Evolutionary conservation across 1,140 invertebrate genomes (phyloP), one percentile per base, ranked within the genome.

Genomic region (Reticulitermes speratus): DNA sequence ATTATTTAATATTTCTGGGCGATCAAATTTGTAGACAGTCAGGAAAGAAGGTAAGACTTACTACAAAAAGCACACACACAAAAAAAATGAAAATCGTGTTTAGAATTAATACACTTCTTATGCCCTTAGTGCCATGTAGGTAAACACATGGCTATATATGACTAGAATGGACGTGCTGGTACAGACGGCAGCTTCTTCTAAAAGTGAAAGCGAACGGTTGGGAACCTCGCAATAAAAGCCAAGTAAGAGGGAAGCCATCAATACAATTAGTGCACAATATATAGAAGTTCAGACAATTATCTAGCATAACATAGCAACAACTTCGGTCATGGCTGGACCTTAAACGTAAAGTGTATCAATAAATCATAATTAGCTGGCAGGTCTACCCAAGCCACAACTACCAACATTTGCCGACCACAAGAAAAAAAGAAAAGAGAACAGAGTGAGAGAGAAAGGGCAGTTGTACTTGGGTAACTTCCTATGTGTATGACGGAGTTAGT

Each of bases 351-450:
- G 65, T 75, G 65, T 75, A 75, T 75, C 65, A 16, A 75, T 75
- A 75, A 75, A 75, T 75, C 65, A 75, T 75, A 75, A 75, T 75
- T 75, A 75, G 65, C 25, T 75, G 65, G 65, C 65, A 75, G 65
- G 25, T 30, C 65, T 75, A 8, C 7, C 65, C 65, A 75, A n/a
- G 65, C 65, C n/a, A 75, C 25, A 55, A 75, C 65, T 30, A 75
- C 65, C n/a, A 55, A 55, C 52, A 55, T 55, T 55, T 55, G n/a
- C 65, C 65, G 65, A 75, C 65, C 65, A 75, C 65, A 75, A 30
- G n/a, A 30, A 75, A 30, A 30, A 30, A 75, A 75, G 25, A n/a
- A 30, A 75, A 16, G n/a, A 75, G n/a, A n/a, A 19, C 7, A 8
- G 59, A n/a, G 6, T 65, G 59, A 65, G n/a, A 75, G n/a, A 11